Percentiles rank a stretch among this genome's conserved stretches.
Conservation (phyloP, 2,113 vertebrate genomes). For the Ornithorhynchus anatinus region DNA sequence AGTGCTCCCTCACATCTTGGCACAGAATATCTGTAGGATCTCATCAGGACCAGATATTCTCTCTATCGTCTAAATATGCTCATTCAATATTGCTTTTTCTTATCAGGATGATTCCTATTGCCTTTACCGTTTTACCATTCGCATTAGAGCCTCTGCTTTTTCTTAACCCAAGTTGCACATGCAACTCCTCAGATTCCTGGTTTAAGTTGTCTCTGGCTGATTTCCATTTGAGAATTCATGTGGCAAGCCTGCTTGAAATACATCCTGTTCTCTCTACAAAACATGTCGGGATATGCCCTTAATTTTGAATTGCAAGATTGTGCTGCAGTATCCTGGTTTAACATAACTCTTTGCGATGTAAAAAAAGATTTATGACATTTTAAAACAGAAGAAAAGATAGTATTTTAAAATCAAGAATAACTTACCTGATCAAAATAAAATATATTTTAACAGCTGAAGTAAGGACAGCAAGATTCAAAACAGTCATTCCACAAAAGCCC, state of each 20-base stretch:
- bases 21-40: too few relatives aligned
- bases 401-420: not conserved
- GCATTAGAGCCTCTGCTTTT: constrained; percentile 12
- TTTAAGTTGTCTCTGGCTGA: constrained; percentile 10
- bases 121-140: too few relatives aligned
- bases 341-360: not conserved
- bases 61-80: not conserved
- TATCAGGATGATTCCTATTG: not conserved
- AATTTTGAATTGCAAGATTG: not conserved
- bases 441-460: not conserved
- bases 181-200: constrained; percentile 2
- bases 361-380: constrained; percentile 3
- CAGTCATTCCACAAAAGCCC: too few relatives aligned
- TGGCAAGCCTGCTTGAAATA: constrained; percentile 8
- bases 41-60: too few relatives aligned
- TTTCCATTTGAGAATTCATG: constrained; percentile 22
- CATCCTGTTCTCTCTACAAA: constrained; percentile 17
- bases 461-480: not conserved
- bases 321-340: not conserved
- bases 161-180: constrained; percentile 25
- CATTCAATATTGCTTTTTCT: not conserved
- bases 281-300: constrained; percentile 16
- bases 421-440: constrained; percentile 11
- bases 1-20: too few relatives aligned
- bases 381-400: constrained; percentile 2